phyloP scores from a whole-genome alignment of 1,140 invertebrate genomes.

The Penaeus vannamei region DNA sequence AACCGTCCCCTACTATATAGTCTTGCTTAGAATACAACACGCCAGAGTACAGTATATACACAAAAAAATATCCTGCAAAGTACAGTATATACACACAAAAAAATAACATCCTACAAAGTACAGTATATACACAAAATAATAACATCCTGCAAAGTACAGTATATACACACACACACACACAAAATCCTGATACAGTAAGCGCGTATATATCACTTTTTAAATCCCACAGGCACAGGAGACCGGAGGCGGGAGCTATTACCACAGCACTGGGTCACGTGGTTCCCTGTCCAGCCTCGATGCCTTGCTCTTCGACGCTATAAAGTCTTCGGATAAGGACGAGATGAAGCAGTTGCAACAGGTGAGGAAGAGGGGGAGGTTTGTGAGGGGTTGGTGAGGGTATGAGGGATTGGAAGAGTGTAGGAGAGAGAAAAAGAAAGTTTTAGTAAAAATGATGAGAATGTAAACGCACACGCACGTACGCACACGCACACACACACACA shows the following conservation, averaged over 20 bases:
- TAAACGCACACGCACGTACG: not conserved
- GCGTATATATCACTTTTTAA: not conserved
- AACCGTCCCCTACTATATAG: too few species aligned
- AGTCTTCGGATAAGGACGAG: not conserved
- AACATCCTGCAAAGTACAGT: too few species aligned
- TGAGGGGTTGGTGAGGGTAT: not conserved
- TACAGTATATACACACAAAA: too few species aligned
- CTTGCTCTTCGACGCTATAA: constrained; percentile 40
- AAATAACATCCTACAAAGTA: too few species aligned
- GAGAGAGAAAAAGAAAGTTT: not conserved
- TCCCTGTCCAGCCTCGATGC: constrained; percentile 25
- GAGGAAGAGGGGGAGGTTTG: not conserved
- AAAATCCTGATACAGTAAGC: too few species aligned
- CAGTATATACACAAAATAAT: too few species aligned
- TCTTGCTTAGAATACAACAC: too few species aligned
- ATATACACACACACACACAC: too few species aligned
- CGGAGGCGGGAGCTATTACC: constrained; percentile 41
- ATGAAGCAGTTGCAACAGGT: not conserved
- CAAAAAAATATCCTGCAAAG: too few species aligned
- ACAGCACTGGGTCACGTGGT: constrained; percentile 16
- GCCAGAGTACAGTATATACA: too few species aligned
- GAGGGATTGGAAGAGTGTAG: not conserved
- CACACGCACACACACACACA: constrained; percentile 37
- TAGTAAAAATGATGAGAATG: not conserved
- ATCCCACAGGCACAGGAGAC: constrained; percentile 38